A percentile compares a stretch with the other conserved stretches of the same genome.
phyloP scores from a whole-genome alignment of 2,797 vertebrate genomes.

The Xenopus petersii region DNA sequence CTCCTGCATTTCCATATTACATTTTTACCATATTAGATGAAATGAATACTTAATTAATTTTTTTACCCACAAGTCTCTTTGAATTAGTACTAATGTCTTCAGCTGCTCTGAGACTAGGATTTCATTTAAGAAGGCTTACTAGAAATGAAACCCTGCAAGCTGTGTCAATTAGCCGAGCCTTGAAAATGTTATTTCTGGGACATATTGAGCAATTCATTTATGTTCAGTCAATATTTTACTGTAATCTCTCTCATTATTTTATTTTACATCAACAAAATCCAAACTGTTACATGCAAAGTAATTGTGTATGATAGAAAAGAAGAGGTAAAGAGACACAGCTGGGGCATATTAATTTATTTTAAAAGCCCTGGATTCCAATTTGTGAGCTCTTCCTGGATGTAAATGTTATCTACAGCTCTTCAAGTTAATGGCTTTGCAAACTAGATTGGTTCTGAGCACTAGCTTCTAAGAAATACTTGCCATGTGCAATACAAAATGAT shows the following conservation, averaged over 20 bases:
- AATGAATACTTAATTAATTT: slow-evolving; percentile 38
- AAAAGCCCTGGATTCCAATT: not conserved
- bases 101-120: slow-evolving; percentile 29
- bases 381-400: not conserved
- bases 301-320: not conserved
- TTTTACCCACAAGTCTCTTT: slow-evolving; percentile 36
- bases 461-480: slow-evolving; percentile 21
- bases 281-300: slow-evolving; percentile 8
- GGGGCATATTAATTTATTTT: slow-evolving; percentile 8
- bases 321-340: slow-evolving; percentile 6
- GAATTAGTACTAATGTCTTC: slow-evolving; percentile 42
- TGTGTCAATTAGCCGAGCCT: slow-evolving; percentile 28
- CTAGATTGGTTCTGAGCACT: not conserved
- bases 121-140: slow-evolving; percentile 29
- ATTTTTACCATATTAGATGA: slow-evolving; percentile 11
- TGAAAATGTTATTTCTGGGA: slow-evolving; percentile 28
- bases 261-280: slow-evolving; percentile 23
- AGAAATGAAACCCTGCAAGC: slow-evolving; percentile 30
- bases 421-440: not conserved
- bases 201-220: slow-evolving; percentile 1
- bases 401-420: not conserved
- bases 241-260: slow-evolving; percentile 9
- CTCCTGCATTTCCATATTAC: too few species aligned
- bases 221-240: slow-evolving; percentile 35
- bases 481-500: too few species aligned